These are phyloP conservation scores for Cheumatopsyche charites DNA, from an alignment of 1,140 invertebrate species.

Conservation along the genomic window DNA sequence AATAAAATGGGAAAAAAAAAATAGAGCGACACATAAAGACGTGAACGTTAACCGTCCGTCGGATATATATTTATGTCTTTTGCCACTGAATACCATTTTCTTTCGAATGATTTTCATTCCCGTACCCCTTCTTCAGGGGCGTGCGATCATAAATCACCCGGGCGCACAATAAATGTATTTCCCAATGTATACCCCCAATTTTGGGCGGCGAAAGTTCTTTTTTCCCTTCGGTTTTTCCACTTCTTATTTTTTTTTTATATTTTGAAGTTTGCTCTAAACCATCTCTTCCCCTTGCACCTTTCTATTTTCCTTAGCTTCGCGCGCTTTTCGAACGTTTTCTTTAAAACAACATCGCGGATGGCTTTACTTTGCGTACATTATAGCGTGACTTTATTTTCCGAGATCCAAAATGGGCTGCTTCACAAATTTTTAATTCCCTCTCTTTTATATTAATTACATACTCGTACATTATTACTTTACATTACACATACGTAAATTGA, in stretches of 20 bases:
- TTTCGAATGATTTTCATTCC: slow-evolving; percentile 48
- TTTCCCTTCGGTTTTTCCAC: not conserved
- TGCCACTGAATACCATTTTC: slow-evolving; percentile 49
- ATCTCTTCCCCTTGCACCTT: too few relatives aligned
- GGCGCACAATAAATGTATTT: slow-evolving; percentile 49
- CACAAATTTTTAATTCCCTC: too few relatives aligned
- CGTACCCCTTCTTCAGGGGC: slow-evolving; percentile 32
- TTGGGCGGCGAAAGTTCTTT: slow-evolving; percentile 37
- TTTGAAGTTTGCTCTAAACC: slow-evolving; percentile 20
- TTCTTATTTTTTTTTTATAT: too few relatives aligned
- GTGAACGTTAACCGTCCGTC: slow-evolving; percentile 45
- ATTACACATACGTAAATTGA: too few relatives aligned
- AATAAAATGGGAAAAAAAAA: not conserved
- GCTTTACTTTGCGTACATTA: too few relatives aligned
- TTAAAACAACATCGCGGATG: too few relatives aligned
- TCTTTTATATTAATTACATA: too few relatives aligned
- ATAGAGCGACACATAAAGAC: slow-evolving; percentile 40
- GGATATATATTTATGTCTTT: slow-evolving; percentile 49
- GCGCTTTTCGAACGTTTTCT: too few relatives aligned
- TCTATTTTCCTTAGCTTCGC: too few relatives aligned
- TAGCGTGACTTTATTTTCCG: too few relatives aligned
- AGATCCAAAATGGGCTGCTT: too few relatives aligned
- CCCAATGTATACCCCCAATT: slow-evolving; percentile 45
- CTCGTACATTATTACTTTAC: too few relatives aligned
- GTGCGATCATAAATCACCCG: slow-evolving; percentile 46